Percentiles rank a stretch among this genome's conserved stretches.
Evolutionary conservation across 2,888 invertebrate species (phyloP).

Genomic region (Agriopis aurantiaria): DNA sequence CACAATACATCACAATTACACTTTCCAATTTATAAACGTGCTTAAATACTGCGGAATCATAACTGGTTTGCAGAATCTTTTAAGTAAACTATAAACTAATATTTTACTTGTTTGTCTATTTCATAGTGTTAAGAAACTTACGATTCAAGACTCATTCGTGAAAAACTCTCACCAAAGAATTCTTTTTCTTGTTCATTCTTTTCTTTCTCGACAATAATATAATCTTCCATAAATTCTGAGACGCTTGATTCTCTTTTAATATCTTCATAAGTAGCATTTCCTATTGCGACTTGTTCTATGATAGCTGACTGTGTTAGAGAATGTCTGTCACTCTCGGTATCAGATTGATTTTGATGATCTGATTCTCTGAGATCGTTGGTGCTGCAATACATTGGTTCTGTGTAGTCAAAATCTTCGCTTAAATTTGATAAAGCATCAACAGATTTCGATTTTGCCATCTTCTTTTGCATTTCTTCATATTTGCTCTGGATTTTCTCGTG

Average conservation of each 20-base stretch:
- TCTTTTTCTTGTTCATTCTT: slow-evolving; percentile 51
- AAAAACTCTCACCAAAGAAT: slow-evolving; percentile 59
- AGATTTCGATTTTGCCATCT: slow-evolving; percentile 75
- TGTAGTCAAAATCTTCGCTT: slow-evolving; percentile 60
- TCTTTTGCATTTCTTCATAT: slow-evolving; percentile 75
- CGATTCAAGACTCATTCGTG: slow-evolving; percentile 71
- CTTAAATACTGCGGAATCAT: too few relatives aligned
- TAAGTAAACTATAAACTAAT: neutral
- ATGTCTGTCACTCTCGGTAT: slow-evolving; percentile 43
- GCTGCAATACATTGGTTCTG: slow-evolving; percentile 55
- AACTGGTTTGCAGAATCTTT: too few relatives aligned
- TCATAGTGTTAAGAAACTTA: slow-evolving; percentile 56
- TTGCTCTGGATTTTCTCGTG: slow-evolving; percentile 74
- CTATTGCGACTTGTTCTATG: slow-evolving; percentile 57
- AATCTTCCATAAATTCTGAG: slow-evolving; percentile 52
- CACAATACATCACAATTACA: neutral
- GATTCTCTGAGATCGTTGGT: slow-evolving; percentile 53
- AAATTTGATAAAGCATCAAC: slow-evolving; percentile 64
- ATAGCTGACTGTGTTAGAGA: slow-evolving; percentile 48
- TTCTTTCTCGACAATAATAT: slow-evolving; percentile 51
- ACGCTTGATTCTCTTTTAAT: slow-evolving; percentile 57
- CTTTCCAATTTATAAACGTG: neutral
- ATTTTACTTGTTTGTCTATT: neutral
- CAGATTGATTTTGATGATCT: slow-evolving; percentile 32
- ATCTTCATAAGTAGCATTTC: slow-evolving; percentile 56